phyloP scores from a whole-genome alignment of 2,888 invertebrate genomes.

The Pachydiplax longipennis region DNA sequence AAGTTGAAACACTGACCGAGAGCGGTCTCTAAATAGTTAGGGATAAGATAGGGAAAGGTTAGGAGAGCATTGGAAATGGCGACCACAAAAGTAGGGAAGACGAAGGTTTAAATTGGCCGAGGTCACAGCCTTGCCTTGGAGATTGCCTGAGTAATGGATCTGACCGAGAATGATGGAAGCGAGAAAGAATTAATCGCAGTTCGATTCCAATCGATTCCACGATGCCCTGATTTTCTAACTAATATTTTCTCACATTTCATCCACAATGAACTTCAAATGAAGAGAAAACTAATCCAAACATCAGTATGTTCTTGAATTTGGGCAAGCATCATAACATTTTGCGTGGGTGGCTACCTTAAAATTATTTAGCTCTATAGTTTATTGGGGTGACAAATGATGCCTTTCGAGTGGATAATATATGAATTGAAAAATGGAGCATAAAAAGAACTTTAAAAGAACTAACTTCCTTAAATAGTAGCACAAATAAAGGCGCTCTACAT shows the following conservation, averaged over 20 bases:
- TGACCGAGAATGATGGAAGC: background rate
- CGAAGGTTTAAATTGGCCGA: conserved; percentile 24
- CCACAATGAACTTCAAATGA: background rate
- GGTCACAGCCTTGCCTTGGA: conserved; percentile 19
- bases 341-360: too few species aligned
- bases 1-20: background rate
- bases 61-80: background rate
- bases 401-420: too few species aligned
- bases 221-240: background rate
- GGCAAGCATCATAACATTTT: too few species aligned
- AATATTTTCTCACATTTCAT: background rate
- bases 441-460: too few species aligned
- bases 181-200: background rate
- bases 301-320: too few species aligned
- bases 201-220: background rate
- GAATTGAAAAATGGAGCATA: too few species aligned
- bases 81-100: background rate
- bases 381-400: too few species aligned
- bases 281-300: too few species aligned
- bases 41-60: background rate
- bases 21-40: background rate
- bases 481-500: too few species aligned
- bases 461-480: too few species aligned
- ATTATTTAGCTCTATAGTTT: too few species aligned
- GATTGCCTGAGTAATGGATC: conserved; percentile 16